These are phyloP conservation scores for Steinernema feltiae DNA, from an alignment of 1,140 invertebrate genomes.

Conservation along the genomic window DNA sequence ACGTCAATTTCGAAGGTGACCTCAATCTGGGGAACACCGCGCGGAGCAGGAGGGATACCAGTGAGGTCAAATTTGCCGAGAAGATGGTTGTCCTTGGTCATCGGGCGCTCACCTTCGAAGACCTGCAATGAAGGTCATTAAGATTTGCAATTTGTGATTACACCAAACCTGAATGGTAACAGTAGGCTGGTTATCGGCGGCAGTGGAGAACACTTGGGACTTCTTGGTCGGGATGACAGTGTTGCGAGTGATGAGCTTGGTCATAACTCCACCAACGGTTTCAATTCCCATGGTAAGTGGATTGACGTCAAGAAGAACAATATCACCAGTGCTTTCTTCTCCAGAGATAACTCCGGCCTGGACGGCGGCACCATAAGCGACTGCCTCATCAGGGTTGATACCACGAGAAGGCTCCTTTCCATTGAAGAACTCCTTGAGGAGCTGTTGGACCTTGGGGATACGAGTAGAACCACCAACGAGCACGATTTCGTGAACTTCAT, in stretches of 20 bases:
- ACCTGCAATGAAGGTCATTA: slow-evolving; percentile 61
- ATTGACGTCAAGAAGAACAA: slow-evolving; percentile 93
- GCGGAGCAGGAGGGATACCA: slow-evolving; percentile 90
- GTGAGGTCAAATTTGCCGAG: slow-evolving; percentile 96
- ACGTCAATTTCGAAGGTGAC: slow-evolving; percentile 98
- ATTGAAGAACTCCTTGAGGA: slow-evolving; percentile 97
- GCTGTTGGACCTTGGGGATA: slow-evolving; percentile 96
- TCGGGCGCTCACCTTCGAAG: slow-evolving; percentile 92
- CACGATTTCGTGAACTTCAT: slow-evolving; percentile 96
- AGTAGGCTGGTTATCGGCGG: slow-evolving; percentile 95
- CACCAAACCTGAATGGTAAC: slow-evolving; percentile 80
- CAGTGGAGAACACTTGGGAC: slow-evolving; percentile 97
- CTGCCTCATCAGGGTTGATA: slow-evolving; percentile 93
- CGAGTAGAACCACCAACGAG: slow-evolving; percentile 96
- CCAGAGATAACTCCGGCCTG: slow-evolving; percentile 78
- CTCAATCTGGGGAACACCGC: slow-evolving; percentile 92
- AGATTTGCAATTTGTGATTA: not conserved
- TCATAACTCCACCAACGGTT: slow-evolving; percentile 99
- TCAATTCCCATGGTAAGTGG: slow-evolving; percentile 97
- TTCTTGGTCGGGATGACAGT: slow-evolving; percentile 99
- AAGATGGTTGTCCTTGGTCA: slow-evolving; percentile 98
- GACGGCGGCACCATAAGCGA: slow-evolving; percentile 95
- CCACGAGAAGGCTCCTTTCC: slow-evolving; percentile 94
- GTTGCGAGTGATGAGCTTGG: slow-evolving; percentile 92
- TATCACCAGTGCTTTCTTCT: slow-evolving; percentile 78